Evolutionary conservation across 2,113 vertebrate species (phyloP), one percentile per base, ranked within the genome.

Genomic region (Cryptomyrus ogoouensis): DNA sequence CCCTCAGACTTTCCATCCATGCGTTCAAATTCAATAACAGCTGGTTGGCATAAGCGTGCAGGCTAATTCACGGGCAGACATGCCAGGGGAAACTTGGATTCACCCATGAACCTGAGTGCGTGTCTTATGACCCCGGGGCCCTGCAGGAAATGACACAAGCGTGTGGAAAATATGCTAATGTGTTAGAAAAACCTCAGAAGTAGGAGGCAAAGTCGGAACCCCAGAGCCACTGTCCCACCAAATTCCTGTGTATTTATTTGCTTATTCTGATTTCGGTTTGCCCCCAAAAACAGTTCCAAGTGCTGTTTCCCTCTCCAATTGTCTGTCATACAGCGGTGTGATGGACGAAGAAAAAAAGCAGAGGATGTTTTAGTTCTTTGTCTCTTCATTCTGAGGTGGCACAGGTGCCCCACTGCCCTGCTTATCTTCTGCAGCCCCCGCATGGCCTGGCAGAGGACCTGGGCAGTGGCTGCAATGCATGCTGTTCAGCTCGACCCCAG

Each of bases 1-100:
- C 83, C 42, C 83, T 84, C 83, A 84, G 19, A 84, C 39, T 47
- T 84, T 84, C 83, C 83, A 84, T 46, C 83, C 83, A 84, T 84
- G 83, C 44, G 7, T 47, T 84, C 42, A 84, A n/a, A 47, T 47
- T 24, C 83, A 84, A 84, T 49, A 84, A 47, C 39, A 10, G 39
- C 39, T 46, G 39, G 47, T 84, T 10, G 8, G 9, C 83, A 84
- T 84, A 21, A 44, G 44, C 21, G 3, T 84, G 24, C 44, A 46
- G 19, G 21, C 83, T 47, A 84, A 84, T 44, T 84, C 83, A 13
- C 84, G 35, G 4, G 21, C 56, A 88, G 9, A 13, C 56, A 88
- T 19, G 8, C 31, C 12, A 88, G 66, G 24, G 53, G 27, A 27
- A 49, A 52, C n/a, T 53, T 5, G n/a, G n/a, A 53, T 17, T 17